Conservation (phyloP, 1,140 invertebrate genomes). For the Procambarus clarkii region DNA sequence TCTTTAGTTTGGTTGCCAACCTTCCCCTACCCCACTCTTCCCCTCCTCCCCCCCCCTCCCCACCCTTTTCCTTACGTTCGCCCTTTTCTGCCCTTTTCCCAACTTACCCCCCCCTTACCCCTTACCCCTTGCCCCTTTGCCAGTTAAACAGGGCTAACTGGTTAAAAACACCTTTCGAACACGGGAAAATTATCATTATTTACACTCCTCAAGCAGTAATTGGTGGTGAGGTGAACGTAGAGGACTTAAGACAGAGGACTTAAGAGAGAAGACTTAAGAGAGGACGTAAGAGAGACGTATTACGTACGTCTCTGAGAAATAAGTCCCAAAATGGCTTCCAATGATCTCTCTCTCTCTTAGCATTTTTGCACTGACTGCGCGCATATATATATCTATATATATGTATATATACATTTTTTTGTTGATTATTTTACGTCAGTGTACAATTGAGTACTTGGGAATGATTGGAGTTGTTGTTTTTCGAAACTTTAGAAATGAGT, state of each 20-base stretch:
- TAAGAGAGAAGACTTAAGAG: no score
- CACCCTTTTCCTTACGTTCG: no score
- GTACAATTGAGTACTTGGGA: constrained; percentile 63
- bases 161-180: constrained; percentile 10
- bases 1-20: no score
- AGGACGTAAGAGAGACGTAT: no score
- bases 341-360: constrained; percentile 47
- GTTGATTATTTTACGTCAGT: constrained; percentile 64
- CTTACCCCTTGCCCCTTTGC: background rate
- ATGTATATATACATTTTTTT: no score
- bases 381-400: no score
- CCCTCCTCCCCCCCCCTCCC: background rate
- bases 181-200: constrained; percentile 43
- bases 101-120: background rate
- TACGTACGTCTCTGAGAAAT: constrained; percentile 8
- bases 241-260: background rate
- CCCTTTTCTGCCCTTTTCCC: no score
- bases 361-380: constrained; percentile 25
- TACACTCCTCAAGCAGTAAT: constrained; percentile 47
- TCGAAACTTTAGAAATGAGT: constrained; percentile 70
- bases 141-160: background rate
- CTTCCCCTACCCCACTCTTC: background rate
- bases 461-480: constrained; percentile 70
- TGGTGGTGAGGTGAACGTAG: constrained; percentile 14
- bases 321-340: constrained; percentile 58